Percentiles rank a stretch among this genome's conserved stretches.
phyloP scores from a whole-genome alignment of 2,888 invertebrate species.

The Ariolimax columbianus region DNA sequence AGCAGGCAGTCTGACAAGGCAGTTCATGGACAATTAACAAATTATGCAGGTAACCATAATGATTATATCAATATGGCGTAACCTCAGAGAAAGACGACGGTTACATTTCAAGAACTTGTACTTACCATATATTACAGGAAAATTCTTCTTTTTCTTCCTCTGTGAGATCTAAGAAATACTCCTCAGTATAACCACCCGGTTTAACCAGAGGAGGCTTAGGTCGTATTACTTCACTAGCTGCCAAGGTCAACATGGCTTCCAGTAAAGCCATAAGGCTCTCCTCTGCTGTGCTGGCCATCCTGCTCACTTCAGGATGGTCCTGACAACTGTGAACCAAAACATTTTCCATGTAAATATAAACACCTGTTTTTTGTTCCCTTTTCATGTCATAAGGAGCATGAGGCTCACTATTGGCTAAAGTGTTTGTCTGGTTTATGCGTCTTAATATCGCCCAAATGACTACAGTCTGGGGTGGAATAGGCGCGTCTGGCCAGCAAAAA shows the following conservation, averaged over 20 bases:
- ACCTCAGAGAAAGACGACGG: too few species aligned
- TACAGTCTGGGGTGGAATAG: too few species aligned
- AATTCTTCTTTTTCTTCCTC: conserved; percentile 73
- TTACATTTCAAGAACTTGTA: neutral
- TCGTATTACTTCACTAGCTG: conserved; percentile 50
- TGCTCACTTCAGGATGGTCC: neutral
- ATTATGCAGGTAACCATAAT: too few species aligned
- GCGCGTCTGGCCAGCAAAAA: too few species aligned
- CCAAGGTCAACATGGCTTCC: conserved; percentile 68
- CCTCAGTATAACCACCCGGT: conserved; percentile 75
- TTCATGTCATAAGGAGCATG: too few species aligned
- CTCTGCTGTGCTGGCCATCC: conserved; percentile 49
- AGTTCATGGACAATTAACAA: too few species aligned
- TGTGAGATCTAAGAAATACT: conserved; percentile 72
- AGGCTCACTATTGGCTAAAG: too few species aligned
- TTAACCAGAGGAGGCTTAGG: conserved; percentile 63
- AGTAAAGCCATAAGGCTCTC: conserved; percentile 64
- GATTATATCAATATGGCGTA: too few species aligned
- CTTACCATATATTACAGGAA: conserved; percentile 75
- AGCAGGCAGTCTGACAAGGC: too few species aligned
- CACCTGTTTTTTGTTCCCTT: too few species aligned
- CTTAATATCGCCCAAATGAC: too few species aligned
- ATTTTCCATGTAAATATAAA: neutral
- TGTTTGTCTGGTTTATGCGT: too few species aligned
- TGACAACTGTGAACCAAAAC: neutral